Percentiles rank a stretch among this genome's conserved stretches.
Evolutionary conservation across 2,113 vertebrate species (phyloP).

Genomic region (Verasper variegatus): DNA sequence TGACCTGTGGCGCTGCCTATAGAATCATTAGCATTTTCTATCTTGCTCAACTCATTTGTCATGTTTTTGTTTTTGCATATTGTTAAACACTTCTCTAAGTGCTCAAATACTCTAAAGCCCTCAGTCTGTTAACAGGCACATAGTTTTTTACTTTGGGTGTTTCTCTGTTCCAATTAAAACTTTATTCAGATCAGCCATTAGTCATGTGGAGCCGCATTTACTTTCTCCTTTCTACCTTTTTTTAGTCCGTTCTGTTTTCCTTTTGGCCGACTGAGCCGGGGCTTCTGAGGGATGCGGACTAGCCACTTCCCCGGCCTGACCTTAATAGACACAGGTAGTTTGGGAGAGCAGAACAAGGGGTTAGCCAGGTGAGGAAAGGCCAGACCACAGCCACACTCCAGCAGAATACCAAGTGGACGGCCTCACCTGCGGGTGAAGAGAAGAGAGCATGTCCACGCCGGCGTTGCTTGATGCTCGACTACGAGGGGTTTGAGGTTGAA

Average conservation of each 20-base stretch:
- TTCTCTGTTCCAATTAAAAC: conserved; percentile 25
- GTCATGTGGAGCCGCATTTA: background rate
- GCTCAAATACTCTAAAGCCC: background rate
- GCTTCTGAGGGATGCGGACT: conserved; percentile 9
- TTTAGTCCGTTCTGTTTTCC: background rate
- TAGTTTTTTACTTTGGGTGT: conserved; percentile 13
- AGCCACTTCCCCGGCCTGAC: conserved; percentile 34
- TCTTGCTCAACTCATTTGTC: background rate
- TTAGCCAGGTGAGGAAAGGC: conserved; percentile 53
- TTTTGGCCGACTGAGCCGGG: background rate
- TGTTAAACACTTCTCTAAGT: background rate
- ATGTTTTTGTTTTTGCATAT: background rate
- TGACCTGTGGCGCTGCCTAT: background rate
- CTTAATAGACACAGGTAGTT: conserved; percentile 53
- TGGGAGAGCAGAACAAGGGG: conserved; percentile 53
- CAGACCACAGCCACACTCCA: conserved; percentile 35
- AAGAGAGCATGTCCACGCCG: conserved; percentile 19
- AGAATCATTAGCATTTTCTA: background rate
- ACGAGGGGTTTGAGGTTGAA: conserved; percentile 37
- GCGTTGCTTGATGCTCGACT: conserved; percentile 35
- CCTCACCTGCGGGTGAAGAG: conserved; percentile 54
- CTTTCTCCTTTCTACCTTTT: background rate
- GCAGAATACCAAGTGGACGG: conserved; percentile 55
- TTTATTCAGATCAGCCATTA: conserved; percentile 16
- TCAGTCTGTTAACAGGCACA: background rate